Conservation (phyloP, 1,140 invertebrate genomes). For the Bradynema listronoti region DNA sequence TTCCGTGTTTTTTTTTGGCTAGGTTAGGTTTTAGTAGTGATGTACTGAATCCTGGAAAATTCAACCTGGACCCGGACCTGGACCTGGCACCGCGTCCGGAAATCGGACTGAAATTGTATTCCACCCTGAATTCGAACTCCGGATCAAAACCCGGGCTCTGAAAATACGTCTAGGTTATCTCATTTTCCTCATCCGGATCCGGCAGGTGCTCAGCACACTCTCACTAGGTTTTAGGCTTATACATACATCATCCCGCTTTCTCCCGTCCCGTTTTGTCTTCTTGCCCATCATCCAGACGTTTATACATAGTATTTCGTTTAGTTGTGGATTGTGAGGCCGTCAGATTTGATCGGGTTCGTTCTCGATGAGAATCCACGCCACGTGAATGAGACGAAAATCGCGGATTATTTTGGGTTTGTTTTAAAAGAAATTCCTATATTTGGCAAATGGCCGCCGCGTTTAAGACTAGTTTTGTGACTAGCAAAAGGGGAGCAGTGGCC, state of each 20-base stretch:
- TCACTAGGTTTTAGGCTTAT: neutral
- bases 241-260: neutral
- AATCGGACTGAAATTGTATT: too few species aligned
- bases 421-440: too few species aligned
- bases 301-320: neutral
- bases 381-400: neutral
- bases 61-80: too few species aligned
- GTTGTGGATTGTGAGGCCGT: constrained; percentile 2
- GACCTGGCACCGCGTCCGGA: too few species aligned
- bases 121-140: too few species aligned
- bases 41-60: too few species aligned
- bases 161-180: neutral
- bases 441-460: too few species aligned
- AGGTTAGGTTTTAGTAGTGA: neutral
- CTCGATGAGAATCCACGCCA: constrained; percentile 1
- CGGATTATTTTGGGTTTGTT: constrained; percentile 2
- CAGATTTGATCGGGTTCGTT: neutral
- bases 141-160: too few species aligned
- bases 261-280: neutral
- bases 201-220: neutral
- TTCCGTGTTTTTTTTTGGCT: neutral
- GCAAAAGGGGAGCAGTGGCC: too few species aligned
- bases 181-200: neutral
- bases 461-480: too few species aligned
- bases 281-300: neutral